These are phyloP conservation scores for Mylabris sibirica DNA, from an alignment of 2,888 invertebrate genomes.

Conservation along the genomic window DNA sequence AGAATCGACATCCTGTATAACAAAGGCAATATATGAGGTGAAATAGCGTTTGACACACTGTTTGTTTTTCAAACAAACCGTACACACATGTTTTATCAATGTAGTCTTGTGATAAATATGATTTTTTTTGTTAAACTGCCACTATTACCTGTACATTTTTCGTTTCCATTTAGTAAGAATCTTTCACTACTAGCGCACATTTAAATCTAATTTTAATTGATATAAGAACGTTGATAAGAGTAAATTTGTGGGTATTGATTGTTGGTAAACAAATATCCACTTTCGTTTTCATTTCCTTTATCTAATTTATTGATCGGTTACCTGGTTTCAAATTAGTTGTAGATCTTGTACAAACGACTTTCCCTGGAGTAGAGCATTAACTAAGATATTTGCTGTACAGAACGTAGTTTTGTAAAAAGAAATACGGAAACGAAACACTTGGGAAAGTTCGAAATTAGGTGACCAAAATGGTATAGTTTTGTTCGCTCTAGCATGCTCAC, in stretches of 20 bases:
- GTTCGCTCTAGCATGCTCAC: constrained; percentile 30
- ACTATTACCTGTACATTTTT: neutral
- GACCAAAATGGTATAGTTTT: constrained; percentile 22
- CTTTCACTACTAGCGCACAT: constrained; percentile 23
- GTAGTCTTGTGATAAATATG: constrained; percentile 54
- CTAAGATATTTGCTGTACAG: neutral
- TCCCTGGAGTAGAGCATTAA: neutral
- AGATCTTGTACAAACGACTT: neutral
- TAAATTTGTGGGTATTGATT: neutral
- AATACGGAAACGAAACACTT: no score
- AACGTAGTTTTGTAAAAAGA: neutral
- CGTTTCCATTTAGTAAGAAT: constrained; percentile 3
- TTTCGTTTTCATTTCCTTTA: neutral
- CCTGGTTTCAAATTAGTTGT: constrained; percentile 2
- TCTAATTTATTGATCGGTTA: neutral
- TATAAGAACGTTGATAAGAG: neutral
- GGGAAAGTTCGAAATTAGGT: constrained; percentile 1
- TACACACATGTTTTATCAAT: constrained; percentile 45
- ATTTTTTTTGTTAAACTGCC: constrained; percentile 6
- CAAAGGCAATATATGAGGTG: no score
- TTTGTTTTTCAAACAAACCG: no score
- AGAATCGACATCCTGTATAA: no score
- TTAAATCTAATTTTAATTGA: constrained; percentile 28
- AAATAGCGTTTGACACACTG: no score
- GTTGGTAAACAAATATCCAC: neutral